Base-by-base conservation (phyloP, 2,113 vertebrate species). In the Bubalus kerabau region DNA sequence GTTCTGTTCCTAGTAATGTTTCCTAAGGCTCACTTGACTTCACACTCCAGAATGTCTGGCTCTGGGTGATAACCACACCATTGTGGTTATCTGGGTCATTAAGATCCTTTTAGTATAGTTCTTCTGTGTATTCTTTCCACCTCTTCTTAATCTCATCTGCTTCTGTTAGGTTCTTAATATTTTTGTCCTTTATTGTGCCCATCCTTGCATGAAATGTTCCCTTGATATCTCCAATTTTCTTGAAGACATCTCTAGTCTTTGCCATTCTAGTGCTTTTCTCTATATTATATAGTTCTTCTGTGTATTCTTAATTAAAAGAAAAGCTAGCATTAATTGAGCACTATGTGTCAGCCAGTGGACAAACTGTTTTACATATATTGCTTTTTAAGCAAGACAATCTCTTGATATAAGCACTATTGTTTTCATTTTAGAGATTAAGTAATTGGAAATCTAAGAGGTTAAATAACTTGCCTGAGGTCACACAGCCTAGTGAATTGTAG, bases 371-470 rank as follows among this genome's bases (percentile, higher is more conserved):
- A 59, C 5, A 1, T 30, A 57, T 10, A 60, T 62, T 78, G 50
- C 3, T n/a, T 59, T 43, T 93, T 74, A 59, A 83, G 74, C 40
- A 94, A 76, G 96, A 74, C 23, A 95, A 71, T 74, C 80, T 87
- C 94, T 85, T 54, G n/a, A 82, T n/a, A 0, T 86, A 48, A 10
- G 32, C 67, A 62, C 13, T 67, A 56, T 50, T 78, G 26, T 54
- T 78, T 48, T 93, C 16, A 52, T 82, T 91, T 91, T 74, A 91
- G 46, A 95, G 40, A 87, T 83, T 59, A 93, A 97, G 40, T 57
- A 56, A 28, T 23, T 76, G 23, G 54, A 19, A 57, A 85, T 94
- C 48, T 88, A 60, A 90, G 52, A 54, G 32, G 23, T 90, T 85
- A 76, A 85, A 43, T 81, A 40, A 91, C 87, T 90, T 95, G 1